Conservation (phyloP, 2,113 vertebrate genomes). For the Acrocephalus arundinaceus region DNA sequence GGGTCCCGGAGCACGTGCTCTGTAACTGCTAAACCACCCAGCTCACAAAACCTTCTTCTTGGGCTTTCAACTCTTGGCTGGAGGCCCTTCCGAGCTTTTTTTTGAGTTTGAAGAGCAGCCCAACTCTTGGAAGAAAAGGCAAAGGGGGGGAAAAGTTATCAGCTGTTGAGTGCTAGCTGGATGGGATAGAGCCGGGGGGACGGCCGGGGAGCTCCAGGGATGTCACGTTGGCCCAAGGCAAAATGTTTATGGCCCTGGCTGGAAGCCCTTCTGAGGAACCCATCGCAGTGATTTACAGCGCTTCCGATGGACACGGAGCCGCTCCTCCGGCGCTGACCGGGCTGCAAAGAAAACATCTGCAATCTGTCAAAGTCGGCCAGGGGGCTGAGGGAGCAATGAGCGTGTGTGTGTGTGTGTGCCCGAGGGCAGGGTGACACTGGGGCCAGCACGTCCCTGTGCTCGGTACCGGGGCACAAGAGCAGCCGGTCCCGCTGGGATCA, state of each 20-base stretch:
- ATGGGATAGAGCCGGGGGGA: neutral
- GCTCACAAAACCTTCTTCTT: neutral
- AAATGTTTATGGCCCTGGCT: slow-evolving; percentile 12
- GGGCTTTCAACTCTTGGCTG: neutral
- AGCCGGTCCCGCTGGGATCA: neutral
- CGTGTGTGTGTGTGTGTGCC: neutral
- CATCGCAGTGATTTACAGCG: neutral
- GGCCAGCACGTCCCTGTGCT: neutral
- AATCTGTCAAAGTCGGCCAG: neutral
- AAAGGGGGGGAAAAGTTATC: neutral
- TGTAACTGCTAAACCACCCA: neutral
- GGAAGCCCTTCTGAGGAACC: slow-evolving; percentile 51
- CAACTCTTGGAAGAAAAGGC: neutral
- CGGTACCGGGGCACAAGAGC: neutral
- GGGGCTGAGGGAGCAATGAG: neutral
- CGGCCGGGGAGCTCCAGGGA: neutral
- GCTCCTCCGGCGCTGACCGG: neutral
- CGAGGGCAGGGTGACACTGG: neutral
- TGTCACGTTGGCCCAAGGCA: slow-evolving; percentile 9
- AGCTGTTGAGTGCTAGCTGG: slow-evolving; percentile 41
- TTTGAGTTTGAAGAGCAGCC: neutral
- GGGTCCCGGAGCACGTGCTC: fast-evolving
- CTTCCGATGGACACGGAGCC: neutral
- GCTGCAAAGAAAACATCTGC: neutral
- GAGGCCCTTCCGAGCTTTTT: neutral